These are phyloP conservation scores for Phainopepla nitens DNA, from an alignment of 2,113 vertebrate genomes.

Conservation along the genomic window DNA sequence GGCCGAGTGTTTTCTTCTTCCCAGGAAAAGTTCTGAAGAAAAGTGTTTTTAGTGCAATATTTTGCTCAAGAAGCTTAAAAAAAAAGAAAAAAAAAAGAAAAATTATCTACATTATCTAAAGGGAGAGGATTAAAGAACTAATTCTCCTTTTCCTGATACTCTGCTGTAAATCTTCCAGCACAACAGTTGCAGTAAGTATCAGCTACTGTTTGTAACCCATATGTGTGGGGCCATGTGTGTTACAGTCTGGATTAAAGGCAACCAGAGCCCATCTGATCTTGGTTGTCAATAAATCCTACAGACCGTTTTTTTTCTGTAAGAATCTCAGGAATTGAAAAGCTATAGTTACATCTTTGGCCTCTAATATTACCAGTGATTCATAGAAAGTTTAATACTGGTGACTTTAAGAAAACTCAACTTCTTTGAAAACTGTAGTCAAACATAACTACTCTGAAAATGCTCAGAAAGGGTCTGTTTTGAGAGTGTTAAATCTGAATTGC, in stretches of 20 bases:
- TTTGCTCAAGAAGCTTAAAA: background rate
- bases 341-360: background rate
- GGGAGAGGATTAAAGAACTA: background rate
- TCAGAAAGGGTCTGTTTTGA: background rate
- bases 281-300: background rate
- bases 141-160: background rate
- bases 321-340: background rate
- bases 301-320: no score
- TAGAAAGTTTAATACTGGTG: background rate
- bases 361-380: background rate
- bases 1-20: background rate
- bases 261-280: background rate
- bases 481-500: background rate
- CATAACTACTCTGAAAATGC: background rate
- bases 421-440: background rate
- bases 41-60: background rate
- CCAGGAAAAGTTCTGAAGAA: background rate
- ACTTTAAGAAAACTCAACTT: background rate
- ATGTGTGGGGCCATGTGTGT: background rate
- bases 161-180: background rate
- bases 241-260: conserved; percentile 4
- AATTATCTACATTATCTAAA: background rate
- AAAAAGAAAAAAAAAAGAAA: background rate
- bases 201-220: conserved; percentile 8
- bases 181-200: background rate